Base-by-base conservation (phyloP, 2,888 invertebrate genomes). In the Sphinx pinastri region DNA sequence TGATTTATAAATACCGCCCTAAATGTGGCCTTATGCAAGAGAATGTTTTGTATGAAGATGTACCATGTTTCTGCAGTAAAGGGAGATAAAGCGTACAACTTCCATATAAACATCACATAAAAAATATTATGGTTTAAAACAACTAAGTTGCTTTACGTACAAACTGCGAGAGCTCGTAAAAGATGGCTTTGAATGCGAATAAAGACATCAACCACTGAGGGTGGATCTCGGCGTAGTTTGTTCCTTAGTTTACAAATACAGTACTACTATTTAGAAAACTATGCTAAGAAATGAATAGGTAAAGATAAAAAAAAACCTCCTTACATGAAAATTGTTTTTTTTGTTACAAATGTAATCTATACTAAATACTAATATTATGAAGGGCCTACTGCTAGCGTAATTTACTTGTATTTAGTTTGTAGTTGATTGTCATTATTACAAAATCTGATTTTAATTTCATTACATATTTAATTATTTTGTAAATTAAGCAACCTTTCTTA, bases 131-230 rank as follows among this genome's bases (percentile, higher is more conserved):
- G 19, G 19, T 19, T 47, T 47, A 11, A 31, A 63, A 47, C 63
- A 63, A 63, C 63, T 49, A 49, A 19, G 63, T 63, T 12, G 16
- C 19, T 19, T 14, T 58, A 58, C 13, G 47, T 25, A 19, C 49
- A 49, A 19, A 49, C 63, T 1, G 59, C 16, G 68, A 59, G 13
- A 63, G 19, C 49, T 63, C 49, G 58, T 45, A 68, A 68, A 49
- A 68, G 31, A 63, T 69, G 67, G 67, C 31, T 54, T n/a, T 67
- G 31, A 67, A 54, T 16, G 19, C 31, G 31, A 25, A 31, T 54
- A 67, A 25, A 63, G 63, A 63, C 54, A 67, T 38, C 31, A 54
- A 54, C 67, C 49, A 7, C 49, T 49, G 49, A 51, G 67, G 52
- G 7, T 13, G 13, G 67, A 1, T 67, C 16, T n/a, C 47, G 7